A percentile compares a stretch with the other conserved stretches of the same genome.
Conservation (phyloP, 2,113 vertebrate species). For the Ancistrus triradiatus region DNA sequence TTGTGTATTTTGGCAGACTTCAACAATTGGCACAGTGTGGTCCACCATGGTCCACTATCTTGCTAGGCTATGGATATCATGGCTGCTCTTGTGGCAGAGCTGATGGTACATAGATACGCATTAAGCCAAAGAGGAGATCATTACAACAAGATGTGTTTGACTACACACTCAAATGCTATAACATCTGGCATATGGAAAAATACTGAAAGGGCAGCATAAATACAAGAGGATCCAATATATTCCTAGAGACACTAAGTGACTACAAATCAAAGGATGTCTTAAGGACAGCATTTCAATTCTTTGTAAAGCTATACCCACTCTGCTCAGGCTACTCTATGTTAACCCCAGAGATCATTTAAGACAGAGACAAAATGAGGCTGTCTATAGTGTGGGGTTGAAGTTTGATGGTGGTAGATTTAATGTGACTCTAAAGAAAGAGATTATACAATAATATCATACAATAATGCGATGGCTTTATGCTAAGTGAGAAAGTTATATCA, state of each 20-base stretch:
- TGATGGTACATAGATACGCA: neutral
- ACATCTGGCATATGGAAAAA: neutral
- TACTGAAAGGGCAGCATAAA: neutral
- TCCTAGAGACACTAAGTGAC: neutral
- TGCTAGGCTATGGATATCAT: slow-evolving; percentile 10
- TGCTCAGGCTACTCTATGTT: neutral
- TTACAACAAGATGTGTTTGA: slow-evolving; percentile 8
- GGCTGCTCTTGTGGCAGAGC: slow-evolving; percentile 6
- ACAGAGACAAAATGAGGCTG: too few relatives aligned
- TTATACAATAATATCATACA: too few relatives aligned
- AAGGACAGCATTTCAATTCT: neutral
- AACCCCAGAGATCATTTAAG: slow-evolving; percentile 1
- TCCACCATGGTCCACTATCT: neutral
- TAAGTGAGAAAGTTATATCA: too few relatives aligned
- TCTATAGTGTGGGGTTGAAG: too few relatives aligned
- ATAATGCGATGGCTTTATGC: too few relatives aligned
- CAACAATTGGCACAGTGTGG: slow-evolving; percentile 11
- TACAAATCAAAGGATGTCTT: neutral
- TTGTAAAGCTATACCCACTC: neutral
- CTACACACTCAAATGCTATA: slow-evolving; percentile 1
- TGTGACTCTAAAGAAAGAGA: too few relatives aligned
- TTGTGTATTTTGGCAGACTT: neutral
- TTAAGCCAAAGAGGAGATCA: slow-evolving; percentile 5
- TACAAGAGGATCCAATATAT: neutral
- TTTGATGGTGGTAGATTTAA: too few relatives aligned